Conservation (phyloP, 1,140 invertebrate species). For the Musca vetustissima region DNA sequence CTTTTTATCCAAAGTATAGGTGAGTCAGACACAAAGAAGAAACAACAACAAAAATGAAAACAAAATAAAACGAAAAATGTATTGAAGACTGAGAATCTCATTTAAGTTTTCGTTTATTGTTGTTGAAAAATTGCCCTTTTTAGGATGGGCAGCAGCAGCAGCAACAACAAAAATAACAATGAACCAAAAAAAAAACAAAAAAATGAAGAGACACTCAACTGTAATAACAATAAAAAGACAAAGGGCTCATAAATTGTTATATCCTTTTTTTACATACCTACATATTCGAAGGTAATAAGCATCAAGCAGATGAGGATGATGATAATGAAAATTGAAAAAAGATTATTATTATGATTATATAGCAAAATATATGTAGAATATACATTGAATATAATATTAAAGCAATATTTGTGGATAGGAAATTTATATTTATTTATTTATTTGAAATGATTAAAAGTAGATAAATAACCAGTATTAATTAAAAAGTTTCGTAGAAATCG, state of each 20-base stretch:
- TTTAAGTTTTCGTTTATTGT: conserved; percentile 9
- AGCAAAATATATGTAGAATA: no score
- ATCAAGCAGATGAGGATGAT: no score
- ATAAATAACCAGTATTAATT: no score
- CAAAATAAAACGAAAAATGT: no score
- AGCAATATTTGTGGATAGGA: no score
- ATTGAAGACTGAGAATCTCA: not conserved
- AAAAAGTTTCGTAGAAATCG: no score
- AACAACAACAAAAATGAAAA: not conserved
- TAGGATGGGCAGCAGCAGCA: not conserved
- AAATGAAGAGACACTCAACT: not conserved
- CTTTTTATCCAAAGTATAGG: no score
- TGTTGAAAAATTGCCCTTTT: conserved; percentile 22
- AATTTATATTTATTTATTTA: no score
- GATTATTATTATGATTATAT: no score
- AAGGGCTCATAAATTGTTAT: conserved; percentile 29
- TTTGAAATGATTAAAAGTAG: no score
- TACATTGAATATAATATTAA: no score
- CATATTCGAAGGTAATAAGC: not conserved
- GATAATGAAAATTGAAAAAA: no score
- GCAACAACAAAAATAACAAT: not conserved
- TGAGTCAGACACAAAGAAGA: not conserved
- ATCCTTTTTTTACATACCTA: conserved; percentile 16
- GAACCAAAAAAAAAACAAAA: not conserved
- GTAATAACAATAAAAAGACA: conserved; percentile 26